phyloP scores from a whole-genome alignment of 2,797 vertebrate species.

The Parauchenoglanis ngamensis region DNA sequence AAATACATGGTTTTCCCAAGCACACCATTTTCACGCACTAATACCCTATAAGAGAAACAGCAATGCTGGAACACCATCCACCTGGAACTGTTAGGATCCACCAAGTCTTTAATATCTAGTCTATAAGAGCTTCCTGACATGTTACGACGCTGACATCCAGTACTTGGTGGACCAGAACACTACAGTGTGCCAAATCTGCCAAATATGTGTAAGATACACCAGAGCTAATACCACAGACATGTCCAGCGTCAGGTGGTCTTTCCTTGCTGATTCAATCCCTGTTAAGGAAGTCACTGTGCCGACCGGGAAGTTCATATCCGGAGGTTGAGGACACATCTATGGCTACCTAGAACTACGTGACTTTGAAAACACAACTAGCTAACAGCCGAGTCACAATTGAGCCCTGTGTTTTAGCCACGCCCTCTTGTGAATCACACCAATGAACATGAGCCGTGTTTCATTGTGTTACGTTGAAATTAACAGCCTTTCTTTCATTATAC shows the following conservation, averaged over 20 bases:
- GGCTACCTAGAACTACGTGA: not conserved
- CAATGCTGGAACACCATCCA: not conserved
- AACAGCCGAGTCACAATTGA: not conserved
- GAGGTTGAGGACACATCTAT: not conserved
- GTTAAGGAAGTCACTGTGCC: not conserved
- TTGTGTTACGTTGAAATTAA: not conserved
- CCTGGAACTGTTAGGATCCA: not conserved
- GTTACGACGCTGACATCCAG: not conserved
- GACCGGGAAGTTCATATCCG: not conserved
- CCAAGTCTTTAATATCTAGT: not conserved
- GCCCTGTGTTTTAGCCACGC: too few species aligned
- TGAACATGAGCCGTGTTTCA: not conserved
- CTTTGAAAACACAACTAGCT: not conserved
- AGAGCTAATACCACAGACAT: not conserved
- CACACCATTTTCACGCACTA: not conserved
- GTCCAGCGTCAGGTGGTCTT: not conserved
- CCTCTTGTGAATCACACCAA: not conserved
- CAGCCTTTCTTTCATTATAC: not conserved
- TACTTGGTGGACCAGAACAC: not conserved
- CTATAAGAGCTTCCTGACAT: not conserved
- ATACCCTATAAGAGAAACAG: not conserved
- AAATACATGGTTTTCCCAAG: not conserved
- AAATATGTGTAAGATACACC: not conserved
- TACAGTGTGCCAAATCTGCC: not conserved
- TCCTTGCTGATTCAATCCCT: not conserved